Base-by-base conservation (phyloP, 2,113 vertebrate species). In the Zosterops japonicus region DNA sequence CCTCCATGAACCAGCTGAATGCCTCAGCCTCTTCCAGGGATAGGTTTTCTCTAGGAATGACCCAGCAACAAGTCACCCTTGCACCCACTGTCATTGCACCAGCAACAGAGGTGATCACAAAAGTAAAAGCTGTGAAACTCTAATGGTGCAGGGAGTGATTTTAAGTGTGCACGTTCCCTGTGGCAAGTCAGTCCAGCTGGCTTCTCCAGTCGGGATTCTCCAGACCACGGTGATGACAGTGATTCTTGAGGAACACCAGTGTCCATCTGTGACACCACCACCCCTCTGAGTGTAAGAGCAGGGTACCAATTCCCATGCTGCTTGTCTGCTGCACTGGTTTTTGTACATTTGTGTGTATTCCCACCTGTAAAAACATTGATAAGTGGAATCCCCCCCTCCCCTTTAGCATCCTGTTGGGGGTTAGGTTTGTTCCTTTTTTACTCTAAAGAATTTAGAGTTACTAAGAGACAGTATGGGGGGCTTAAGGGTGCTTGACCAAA, bases 11-110 rank as follows among this genome's bases (percentile, higher is more conserved):
- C 3, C 1, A 8, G 55, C 61, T 9, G 46, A 25, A 29, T 4
- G 20, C 7, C 14, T 36, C 56, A 14, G 31, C 46, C 42, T 75
- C 52, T 4, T 20, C 27, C 64, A 42, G 24, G 11, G 16, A 9
- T 0, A 1, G 6, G 9, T 4, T 64, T 67, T 35, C 52, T 28
- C 65, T 3, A 6, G 1, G 0, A 5, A 44, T 29, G 2, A 2
- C 64, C 36, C 59, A 29, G n/a, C 57, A 56, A 15, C 21, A 11
- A 12, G 25, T 5, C 25, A 13, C n/a, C 24, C n/a, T 39, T 27
- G 10, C 29, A n/a, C 19, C 5, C 22, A 11, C 0, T 44, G 12
- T 8, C 67, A 15, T 0, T 8, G 27, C 65, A n/a, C 31, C 35
- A 23, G 52, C 33, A 59, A 10, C 8, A 76, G 35, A 49, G 19